Conservation (phyloP, 2,888 invertebrate species). For the Volucella zonaria region DNA sequence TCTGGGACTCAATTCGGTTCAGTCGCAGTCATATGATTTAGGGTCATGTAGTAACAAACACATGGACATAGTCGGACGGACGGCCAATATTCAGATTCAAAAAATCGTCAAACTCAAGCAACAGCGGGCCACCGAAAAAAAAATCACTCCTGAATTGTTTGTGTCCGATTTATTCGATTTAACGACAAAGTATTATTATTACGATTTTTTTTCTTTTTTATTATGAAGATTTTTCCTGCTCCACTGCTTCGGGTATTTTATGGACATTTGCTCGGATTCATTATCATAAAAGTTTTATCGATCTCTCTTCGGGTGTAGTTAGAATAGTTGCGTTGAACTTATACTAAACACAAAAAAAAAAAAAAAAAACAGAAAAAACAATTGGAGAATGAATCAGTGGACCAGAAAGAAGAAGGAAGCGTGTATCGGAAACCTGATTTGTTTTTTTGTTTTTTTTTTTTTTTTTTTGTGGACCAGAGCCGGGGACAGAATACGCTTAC, state of each 20-base stretch:
- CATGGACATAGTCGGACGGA: background rate
- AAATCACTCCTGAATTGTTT: conserved; percentile 46
- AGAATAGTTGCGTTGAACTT: conserved; percentile 44
- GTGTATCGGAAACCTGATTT: conserved; percentile 28
- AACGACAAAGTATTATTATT: conserved; percentile 35
- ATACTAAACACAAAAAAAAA: conserved; percentile 6
- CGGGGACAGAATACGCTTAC: background rate
- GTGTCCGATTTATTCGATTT: conserved; percentile 43
- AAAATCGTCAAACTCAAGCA: conserved; percentile 6
- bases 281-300: conserved; percentile 41
- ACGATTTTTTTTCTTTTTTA: conserved; percentile 1
- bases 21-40: conserved; percentile 40
- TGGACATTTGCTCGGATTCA: conserved; percentile 21
- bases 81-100: background rate
- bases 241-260: conserved; percentile 21
- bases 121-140: conserved; percentile 11
- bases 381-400: conserved; percentile 22
- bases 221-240: background rate
- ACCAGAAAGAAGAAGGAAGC: conserved; percentile 36
- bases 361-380: no score
- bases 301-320: conserved; percentile 23
- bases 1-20: conserved; percentile 15
- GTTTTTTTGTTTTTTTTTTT: background rate
- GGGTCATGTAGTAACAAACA: conserved; percentile 21
- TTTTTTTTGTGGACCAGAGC: no score